phyloP scores from a whole-genome alignment of 2,888 invertebrate species.

The Megaustenia siamemsis region DNA sequence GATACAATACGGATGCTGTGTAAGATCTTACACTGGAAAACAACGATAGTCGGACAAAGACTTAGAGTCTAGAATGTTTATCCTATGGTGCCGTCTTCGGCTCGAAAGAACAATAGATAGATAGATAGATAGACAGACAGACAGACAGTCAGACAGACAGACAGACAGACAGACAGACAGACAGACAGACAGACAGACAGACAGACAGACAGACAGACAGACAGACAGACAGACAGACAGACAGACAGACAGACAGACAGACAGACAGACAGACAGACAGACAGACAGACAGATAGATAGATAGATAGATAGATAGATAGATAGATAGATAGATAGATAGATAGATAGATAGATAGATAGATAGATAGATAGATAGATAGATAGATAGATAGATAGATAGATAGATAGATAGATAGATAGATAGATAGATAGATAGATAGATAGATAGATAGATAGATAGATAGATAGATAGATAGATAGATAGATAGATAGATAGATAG shows the following conservation, averaged over 20 bases:
- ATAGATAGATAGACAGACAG: too few species aligned
- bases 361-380: conserved; percentile 2
- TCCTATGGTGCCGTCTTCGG: too few species aligned
- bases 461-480: conserved; percentile 7
- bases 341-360: not conserved
- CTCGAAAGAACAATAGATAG: too few species aligned
- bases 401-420: not conserved
- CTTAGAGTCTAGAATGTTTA: too few species aligned
- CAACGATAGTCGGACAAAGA: too few species aligned
- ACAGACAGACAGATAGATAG: not conserved
- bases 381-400: not conserved
- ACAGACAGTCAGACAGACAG: not conserved
- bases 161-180: conserved; percentile 40
- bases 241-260: too few species aligned
- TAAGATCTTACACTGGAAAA: too few species aligned
- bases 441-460: not conserved
- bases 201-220: conserved; percentile 32
- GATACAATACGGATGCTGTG: too few species aligned
- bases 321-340: conserved; percentile 9
- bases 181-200: conserved; percentile 33
- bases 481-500: conserved; percentile 31
- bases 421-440: not conserved
- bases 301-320: conserved; percentile 9
- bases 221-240: too few species aligned
- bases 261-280: too few species aligned